Evolutionary conservation across 2,888 invertebrate genomes (phyloP), one percentile per base, ranked within the genome.

Genomic region (Hofmannophila pseudospretella): DNA sequence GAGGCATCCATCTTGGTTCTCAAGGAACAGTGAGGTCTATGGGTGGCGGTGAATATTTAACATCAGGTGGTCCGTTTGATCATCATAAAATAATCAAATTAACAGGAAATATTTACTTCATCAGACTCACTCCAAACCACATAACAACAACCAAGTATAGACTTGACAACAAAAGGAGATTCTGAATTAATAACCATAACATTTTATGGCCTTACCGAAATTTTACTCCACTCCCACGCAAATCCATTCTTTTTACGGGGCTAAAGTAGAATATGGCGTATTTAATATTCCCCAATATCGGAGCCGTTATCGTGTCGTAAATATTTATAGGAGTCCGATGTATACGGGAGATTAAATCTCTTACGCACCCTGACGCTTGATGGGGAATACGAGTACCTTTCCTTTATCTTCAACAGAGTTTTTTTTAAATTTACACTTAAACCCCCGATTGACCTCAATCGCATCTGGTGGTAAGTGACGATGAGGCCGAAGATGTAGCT

Each of bases 321-420:
- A 73, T 71, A 73, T 72, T 70, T 71, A 70, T 68, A 56, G 44
- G 35, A 42, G 34, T 36, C 28, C 40, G 43, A 45, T 38, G 51
- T 52, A 49, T 44, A 44, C 39, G 36, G 42, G 33, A 55, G 57
- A 71, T 71, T 66, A 64, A 67, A 71, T 64, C 59, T 52, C 43
- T 42, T n/a, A 38, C 47, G 45, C 51, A 50, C 51, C 49, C 46
- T n/a, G n/a, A n/a, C 54, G 49, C 38, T 55, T 47, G 49, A 53
- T 45, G 48, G 45, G 42, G 29, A 14, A 29, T 29, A 44, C 49
- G 29, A 14, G 14, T 29, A 44, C 49, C 45, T 42, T 42, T 45
- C 48, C 46, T 42, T 42, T 38, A 28, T 38, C 39, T 32, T 35
- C 11, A 5, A 2, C 1, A 11, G 11, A 36, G 29, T 39, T 42